phyloP scores from a whole-genome alignment of 2,888 invertebrate genomes.

The Tineola bisselliella region DNA sequence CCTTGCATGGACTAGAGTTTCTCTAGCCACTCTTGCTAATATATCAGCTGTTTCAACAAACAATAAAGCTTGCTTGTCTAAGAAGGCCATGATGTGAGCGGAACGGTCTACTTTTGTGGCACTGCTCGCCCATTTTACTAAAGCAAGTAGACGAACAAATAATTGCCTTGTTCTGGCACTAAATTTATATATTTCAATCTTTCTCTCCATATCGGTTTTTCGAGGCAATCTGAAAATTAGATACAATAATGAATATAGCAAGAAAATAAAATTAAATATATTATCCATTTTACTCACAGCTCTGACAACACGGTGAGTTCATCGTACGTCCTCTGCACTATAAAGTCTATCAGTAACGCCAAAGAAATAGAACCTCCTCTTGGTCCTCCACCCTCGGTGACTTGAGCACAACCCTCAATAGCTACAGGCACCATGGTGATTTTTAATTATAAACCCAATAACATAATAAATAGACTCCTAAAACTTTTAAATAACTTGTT shows the following conservation, averaged over 20 bases:
- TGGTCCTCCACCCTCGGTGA: conserved; percentile 69
- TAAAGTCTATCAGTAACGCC: conserved; percentile 93
- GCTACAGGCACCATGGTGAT: conserved; percentile 58
- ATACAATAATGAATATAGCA: background rate
- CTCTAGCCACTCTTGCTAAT: conserved; percentile 92
- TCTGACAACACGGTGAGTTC: conserved; percentile 96
- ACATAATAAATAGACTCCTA: background rate
- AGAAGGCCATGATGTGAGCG: conserved; percentile 92
- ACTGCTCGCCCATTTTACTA: conserved; percentile 99
- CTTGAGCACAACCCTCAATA: conserved; percentile 58
- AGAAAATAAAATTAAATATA: conserved; percentile 1
- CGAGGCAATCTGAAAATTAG: conserved; percentile 79
- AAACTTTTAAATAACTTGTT: background rate
- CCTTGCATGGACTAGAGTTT: conserved; percentile 94
- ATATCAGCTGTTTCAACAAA: conserved; percentile 99
- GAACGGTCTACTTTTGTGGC: conserved; percentile 99
- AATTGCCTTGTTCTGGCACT: conserved; percentile 94
- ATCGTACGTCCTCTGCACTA: conserved; percentile 97
- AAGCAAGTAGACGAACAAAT: conserved; percentile 91
- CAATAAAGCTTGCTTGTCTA: conserved; percentile 95
- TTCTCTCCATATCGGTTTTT: conserved; percentile 98
- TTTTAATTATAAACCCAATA: background rate
- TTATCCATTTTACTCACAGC: conserved; percentile 74
- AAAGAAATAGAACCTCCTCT: conserved; percentile 90
- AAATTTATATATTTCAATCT: conserved; percentile 97